Conservation (phyloP, 2,888 invertebrate species). For the Conops quadrifasciatus region DNA sequence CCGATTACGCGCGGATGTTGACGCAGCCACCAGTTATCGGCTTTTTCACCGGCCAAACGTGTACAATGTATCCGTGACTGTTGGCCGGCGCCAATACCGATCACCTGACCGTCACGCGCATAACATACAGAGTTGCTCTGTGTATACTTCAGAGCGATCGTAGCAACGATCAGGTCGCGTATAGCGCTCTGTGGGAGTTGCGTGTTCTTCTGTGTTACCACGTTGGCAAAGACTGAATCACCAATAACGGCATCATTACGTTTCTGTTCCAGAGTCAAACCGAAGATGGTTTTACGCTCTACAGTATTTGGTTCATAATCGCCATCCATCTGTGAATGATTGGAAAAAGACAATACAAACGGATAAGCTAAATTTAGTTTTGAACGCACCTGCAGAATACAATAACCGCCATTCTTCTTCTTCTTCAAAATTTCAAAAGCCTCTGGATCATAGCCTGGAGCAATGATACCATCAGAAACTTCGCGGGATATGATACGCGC, state of each 20-base stretch:
- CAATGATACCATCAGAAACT: conserved; percentile 98
- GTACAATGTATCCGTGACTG: conserved; percentile 99
- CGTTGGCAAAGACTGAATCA: conserved; percentile 77
- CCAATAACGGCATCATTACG: conserved; percentile 89
- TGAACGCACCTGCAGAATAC: conserved; percentile 76
- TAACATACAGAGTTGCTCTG: conserved; percentile 99
- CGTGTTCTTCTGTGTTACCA: conserved; percentile 76
- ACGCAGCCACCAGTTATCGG: conserved; percentile 97
- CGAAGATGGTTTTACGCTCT: conserved; percentile 86
- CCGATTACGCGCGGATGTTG: conserved; percentile 85
- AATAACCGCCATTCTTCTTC: conserved; percentile 94
- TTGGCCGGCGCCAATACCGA: conserved; percentile 99
- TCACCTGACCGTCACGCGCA: conserved; percentile 82
- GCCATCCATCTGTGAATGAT: conserved; percentile 78
- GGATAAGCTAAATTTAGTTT: no score
- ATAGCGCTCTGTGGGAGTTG: conserved; percentile 77
- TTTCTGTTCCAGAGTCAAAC: conserved; percentile 84
- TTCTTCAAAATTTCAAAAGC: conserved; percentile 88
- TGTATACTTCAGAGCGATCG: conserved; percentile 95
- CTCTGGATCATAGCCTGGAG: conserved; percentile 86
- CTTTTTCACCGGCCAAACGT: conserved; percentile 95
- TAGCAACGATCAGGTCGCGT: conserved; percentile 93
- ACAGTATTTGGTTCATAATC: conserved; percentile 80
- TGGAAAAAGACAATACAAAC: not conserved
- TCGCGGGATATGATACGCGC: conserved; percentile 92